Base-by-base conservation (phyloP, 2,797 vertebrate genomes). In the Chelon labrosus region DNA sequence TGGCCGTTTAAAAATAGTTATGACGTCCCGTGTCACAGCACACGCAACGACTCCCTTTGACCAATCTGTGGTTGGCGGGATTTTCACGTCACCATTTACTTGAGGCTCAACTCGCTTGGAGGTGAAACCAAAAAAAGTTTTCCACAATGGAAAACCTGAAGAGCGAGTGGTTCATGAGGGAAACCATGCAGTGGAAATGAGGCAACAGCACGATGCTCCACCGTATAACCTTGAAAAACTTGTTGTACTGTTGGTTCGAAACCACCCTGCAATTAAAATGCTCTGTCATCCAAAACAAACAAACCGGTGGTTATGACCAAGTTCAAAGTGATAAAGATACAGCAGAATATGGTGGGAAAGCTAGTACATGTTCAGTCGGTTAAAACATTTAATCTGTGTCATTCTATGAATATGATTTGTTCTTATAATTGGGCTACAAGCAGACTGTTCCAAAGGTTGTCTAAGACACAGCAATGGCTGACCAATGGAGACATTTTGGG, bases 401-500 rank as follows among this genome's bases (percentile, higher is more conserved):
- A 54, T 42, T 69, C 10, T 20, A 16, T 58, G 2, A 42, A 27
- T 42, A 51, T 51, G 7, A 53, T 11, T 74, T 73, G 20, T 68
- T 62, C 2, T 58, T 25, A 6, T 51, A 60, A 64, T 56, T 53
- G n/a, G 49, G 47, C 17, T 49, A 49, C 51, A 65, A 75, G 20
- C 56, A 61, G 27, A 51, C 56, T 44, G 27, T 56, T 53, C 16
- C 56, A 42, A 50, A 65, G 63, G 31, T 61, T 79, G 58, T 61
- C 42, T 3, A 7, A 68, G 65, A 50, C 65, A 31, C 50, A 22
- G 55, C 59, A 10, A 55, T 20, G 69, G 56, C 75, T 44, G 54
- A 74, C 80, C 80, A 73, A 77, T 79, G 87, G 86, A 89, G 84
- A 87, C 84, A 70, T 85, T 80, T 76, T 64, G 20, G 67, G 73